Base-by-base conservation (phyloP, 92 coral and sea anemone genomes). In the Nematostella vectensis region DNA sequence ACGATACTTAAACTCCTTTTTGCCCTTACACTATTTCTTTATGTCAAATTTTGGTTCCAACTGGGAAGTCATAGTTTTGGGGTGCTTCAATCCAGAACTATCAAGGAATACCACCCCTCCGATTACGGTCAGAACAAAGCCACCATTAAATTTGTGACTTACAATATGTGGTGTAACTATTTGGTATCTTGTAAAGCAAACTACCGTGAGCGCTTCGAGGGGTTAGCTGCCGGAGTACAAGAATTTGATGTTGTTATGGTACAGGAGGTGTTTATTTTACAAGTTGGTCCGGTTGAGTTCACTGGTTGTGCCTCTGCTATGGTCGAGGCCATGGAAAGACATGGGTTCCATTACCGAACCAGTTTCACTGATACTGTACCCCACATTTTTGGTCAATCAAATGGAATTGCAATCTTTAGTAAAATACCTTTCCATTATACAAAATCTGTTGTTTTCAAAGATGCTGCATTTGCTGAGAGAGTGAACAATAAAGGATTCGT, bases 331-430 rank as follows among this genome's bases (percentile, higher is more conserved):
- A 82, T 87, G 89, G 25, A 27, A 13, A 54, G 56, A 31, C 78
- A 60, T 33, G 83, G 86, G 6, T 87, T 87, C 69, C 50, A 23
- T 23, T 77, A 76, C 67, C 50, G 69, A 28, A 65, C 61, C 19
- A 68, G 72, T 31, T 38, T 78, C 0, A 47, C 55, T 25, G 79
- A 68, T 26, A 65, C 80, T 27, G 62, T 76, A 8, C 82, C 96
- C 0, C 56, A 67, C 23, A 43, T 58, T 1, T 24, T 82, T 27
- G 86, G 96, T 1, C 77, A 87, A 22, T 65, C 51, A 24, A 76
- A 57, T 39, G 96, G 89, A 13, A 38, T 87, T 15, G 74, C 73
- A 48, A 77, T 77, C 11, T 87, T 81, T 22, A 87, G 96, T 53
- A 79, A 76, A 47, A 49, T 77, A 15, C 87, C 83, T 23, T 37